Base-by-base conservation (phyloP, 2,797 vertebrate genomes). In the Eulemur mongoz region DNA sequence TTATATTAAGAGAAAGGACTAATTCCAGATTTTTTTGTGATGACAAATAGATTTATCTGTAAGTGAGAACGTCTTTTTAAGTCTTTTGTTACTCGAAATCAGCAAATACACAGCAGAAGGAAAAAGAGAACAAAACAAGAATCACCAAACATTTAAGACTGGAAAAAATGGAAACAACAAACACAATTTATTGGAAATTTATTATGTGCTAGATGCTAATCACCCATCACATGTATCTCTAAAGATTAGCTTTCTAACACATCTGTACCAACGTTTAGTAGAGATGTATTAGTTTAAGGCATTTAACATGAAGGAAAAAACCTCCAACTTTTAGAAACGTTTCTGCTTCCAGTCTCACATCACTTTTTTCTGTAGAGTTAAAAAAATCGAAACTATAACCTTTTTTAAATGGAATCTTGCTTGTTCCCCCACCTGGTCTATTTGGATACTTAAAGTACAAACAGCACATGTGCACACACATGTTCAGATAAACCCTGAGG, bases 21-120 rank as follows among this genome's bases (percentile, higher is more conserved):
- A 30, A 61, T 57, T 73, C 9, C 38, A 48, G 10, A 27, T 43
- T 85, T 61, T n/a, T 50, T 65, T 20, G 25, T 9, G 35, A 9
- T 32, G 40, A 89, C 94, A 90, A 45, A 17, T 11, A 67, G 2
- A 72, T 76, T 78, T 76, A 48, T 88, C 20, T 96, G 14, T 65
- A 85, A 93, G 5, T 70, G 25, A 32, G 32, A 63, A 6, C 81
- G 9, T 81, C 50, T 87, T 25, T 6, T 72, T 54, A 70, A 84
- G 35, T 48, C 14, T 75, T 61, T 67, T 70, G 14, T 59, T 86
- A 32, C 1, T 13, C 1, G 3, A 73, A 81, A 67, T 82, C 61
- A 89, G 63, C 43, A 95, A 86, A 95, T 9, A 54, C 0, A 65
- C 11, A 40, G 30, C 65, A 54, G 17, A 73, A 85, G 3, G 48